phyloP scores from a whole-genome alignment of 1,140 invertebrate genomes.

The Sinonovacula constricta region DNA sequence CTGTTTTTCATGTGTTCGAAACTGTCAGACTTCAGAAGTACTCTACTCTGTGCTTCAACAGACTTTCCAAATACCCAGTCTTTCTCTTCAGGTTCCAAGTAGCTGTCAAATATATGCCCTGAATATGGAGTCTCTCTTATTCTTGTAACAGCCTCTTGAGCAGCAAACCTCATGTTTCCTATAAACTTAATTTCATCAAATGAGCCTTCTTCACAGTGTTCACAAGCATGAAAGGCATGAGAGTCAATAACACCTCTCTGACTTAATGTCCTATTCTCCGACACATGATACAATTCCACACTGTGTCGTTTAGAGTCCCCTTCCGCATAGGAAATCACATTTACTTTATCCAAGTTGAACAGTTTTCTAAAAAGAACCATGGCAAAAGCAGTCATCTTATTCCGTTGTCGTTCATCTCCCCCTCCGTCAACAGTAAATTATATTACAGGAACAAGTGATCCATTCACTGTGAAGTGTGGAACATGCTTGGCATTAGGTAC shows the following conservation, averaged over 20 bases:
- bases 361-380: conserved; percentile 13
- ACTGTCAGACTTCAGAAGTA: not conserved
- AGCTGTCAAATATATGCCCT: not conserved
- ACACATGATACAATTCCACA: conserved; percentile 22
- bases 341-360: conserved; percentile 30
- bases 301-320: conserved; percentile 25
- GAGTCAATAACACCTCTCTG: conserved; percentile 9
- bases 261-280: conserved; percentile 19
- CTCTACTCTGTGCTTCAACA: not conserved
- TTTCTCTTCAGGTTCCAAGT: not conserved
- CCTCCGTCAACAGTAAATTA: conserved; percentile 32
- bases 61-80: not conserved
- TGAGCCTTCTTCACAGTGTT: conserved; percentile 3
- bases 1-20: not conserved
- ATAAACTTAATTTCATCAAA: not conserved
- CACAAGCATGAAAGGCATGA: not conserved
- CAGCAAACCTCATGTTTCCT: conserved; percentile 15
- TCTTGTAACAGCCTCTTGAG: not conserved
- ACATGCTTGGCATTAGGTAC: conserved; percentile 6
- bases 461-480: not conserved
- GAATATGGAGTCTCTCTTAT: conserved; percentile 12
- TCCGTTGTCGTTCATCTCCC: conserved; percentile 34
- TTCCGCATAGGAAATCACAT: conserved; percentile 29
- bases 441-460: conserved; percentile 6
- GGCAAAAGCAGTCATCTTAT: conserved; percentile 12